Conservation (phyloP, 2,797 vertebrate species). For the Lates japonicus region DNA sequence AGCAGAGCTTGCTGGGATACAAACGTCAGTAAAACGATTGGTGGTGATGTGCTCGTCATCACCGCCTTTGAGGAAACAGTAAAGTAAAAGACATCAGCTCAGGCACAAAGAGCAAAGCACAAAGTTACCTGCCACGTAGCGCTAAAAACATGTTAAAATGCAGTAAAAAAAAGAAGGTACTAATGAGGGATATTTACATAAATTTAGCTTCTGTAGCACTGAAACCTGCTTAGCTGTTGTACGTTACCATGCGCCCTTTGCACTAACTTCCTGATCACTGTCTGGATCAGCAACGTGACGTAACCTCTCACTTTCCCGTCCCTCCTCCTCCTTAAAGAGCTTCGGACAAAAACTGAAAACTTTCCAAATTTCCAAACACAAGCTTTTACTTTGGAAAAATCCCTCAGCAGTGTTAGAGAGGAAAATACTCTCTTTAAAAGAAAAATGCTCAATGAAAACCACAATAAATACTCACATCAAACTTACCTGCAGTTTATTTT, state of each 20-base stretch:
- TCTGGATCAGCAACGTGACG: constrained; percentile 5
- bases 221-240: constrained; percentile 23
- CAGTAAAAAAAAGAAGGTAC: constrained; percentile 5
- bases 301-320: neutral
- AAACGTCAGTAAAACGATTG: neutral
- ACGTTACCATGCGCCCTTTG: constrained; percentile 51
- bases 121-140: constrained; percentile 40
- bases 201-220: constrained; percentile 38
- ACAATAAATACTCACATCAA: no score
- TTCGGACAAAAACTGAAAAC: no score
- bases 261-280: constrained; percentile 43
- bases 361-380: no score
- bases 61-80: neutral
- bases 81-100: constrained; percentile 5
- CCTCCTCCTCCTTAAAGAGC: no score
- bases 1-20: neutral
- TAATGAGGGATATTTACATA: constrained; percentile 1
- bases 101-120: constrained; percentile 63
- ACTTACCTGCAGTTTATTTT: no score
- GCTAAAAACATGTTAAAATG: neutral
- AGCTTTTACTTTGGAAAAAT: no score
- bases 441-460: no score
- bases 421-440: no score
- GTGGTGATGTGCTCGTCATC: neutral
- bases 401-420: no score